These are phyloP conservation scores for Pseudococcus viburni DNA, from an alignment of 2,888 invertebrate species.

Conservation along the genomic window DNA sequence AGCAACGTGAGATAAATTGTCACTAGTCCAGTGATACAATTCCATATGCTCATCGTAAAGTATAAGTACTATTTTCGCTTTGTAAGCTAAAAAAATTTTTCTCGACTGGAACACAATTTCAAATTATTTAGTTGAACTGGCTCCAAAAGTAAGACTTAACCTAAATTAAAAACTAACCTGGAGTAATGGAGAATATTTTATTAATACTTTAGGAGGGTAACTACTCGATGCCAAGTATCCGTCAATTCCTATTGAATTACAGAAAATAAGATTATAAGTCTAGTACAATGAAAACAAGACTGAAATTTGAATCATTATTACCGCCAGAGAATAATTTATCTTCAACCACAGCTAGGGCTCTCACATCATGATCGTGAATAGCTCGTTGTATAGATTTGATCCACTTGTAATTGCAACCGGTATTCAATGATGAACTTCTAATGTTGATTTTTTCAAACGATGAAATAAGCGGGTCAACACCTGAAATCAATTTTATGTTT, in stretches of 20 bases:
- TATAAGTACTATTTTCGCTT: conserved; percentile 71
- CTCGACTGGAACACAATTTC: conserved; percentile 68
- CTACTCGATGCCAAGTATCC: conserved; percentile 83
- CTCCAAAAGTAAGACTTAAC: background rate
- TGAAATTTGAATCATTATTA: conserved; percentile 68
- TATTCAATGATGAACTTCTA: conserved; percentile 59
- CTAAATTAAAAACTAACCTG: conserved; percentile 71
- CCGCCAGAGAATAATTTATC: conserved; percentile 83
- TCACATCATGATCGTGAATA: conserved; percentile 91
- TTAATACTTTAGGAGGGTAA: conserved; percentile 78
- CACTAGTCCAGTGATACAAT: conserved; percentile 70
- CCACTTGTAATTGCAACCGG: conserved; percentile 78
- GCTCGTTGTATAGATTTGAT: conserved; percentile 84
- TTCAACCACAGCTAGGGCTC: conserved; percentile 78
- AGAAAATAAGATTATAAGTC: conserved; percentile 28
- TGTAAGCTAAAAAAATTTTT: conserved; percentile 70
- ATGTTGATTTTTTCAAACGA: conserved; percentile 80
- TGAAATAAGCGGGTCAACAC: conserved; percentile 86
- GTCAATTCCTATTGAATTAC: conserved; percentile 75
- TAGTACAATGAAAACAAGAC: background rate
- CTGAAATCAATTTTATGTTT: conserved; percentile 72
- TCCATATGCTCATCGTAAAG: conserved; percentile 71
- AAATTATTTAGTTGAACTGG: background rate
- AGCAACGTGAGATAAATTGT: conserved; percentile 60
- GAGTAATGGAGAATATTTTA: conserved; percentile 82